Conservation (phyloP, 1,140 invertebrate genomes). For the Hylaeus anthracinus region DNA sequence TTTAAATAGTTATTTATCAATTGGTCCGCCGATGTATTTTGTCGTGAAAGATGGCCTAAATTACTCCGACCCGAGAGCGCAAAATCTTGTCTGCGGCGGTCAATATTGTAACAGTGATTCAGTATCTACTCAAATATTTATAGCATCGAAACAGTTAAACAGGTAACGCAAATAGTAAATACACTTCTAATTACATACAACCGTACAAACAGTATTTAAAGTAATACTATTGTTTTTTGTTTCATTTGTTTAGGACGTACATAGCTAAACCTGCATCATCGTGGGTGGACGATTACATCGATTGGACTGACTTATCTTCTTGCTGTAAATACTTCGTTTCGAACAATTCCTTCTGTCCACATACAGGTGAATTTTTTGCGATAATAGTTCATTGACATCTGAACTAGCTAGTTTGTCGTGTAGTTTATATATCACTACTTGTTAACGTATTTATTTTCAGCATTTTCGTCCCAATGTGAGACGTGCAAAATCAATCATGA, state of each 20-base stretch:
- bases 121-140: constrained; percentile 90
- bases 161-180: constrained; percentile 71
- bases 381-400: not conserved
- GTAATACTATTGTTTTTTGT: constrained; percentile 39
- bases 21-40: constrained; percentile 98
- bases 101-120: constrained; percentile 91
- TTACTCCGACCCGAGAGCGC: constrained; percentile 86
- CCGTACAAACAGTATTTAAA: not conserved
- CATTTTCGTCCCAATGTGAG: constrained; percentile 69
- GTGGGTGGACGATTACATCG: constrained; percentile 98
- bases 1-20: constrained; percentile 93
- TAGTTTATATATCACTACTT: constrained; percentile 3
- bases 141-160: constrained; percentile 86
- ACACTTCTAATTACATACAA: not conserved
- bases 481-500: constrained; percentile 81
- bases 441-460: constrained; percentile 36
- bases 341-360: constrained; percentile 87
- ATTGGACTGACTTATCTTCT: constrained; percentile 86
- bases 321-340: constrained; percentile 84
- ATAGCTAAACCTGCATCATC: constrained; percentile 94
- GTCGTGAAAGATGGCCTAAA: constrained; percentile 93
- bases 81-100: constrained; percentile 94
- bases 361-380: constrained; percentile 72
- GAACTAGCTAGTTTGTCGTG: no score
- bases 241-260: constrained; percentile 84